These are phyloP conservation scores for Scaptomyza hsui DNA, from an alignment of 1,140 invertebrate species.

Conservation along the genomic window DNA sequence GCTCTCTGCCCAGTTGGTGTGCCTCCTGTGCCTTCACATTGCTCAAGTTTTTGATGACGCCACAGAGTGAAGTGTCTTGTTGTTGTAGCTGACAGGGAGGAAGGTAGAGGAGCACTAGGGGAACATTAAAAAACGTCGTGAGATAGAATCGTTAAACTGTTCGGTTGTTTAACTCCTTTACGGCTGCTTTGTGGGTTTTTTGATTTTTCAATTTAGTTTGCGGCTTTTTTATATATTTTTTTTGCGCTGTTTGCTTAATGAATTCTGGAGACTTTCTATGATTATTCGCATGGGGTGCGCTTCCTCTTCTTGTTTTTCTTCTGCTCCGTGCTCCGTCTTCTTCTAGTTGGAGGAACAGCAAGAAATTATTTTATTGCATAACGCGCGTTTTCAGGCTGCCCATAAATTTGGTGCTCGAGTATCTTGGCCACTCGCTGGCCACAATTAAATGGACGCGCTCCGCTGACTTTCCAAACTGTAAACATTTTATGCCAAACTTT, in stretches of 20 bases:
- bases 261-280: conserved; percentile 57
- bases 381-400: conserved; percentile 66
- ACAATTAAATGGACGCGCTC: conserved; percentile 75
- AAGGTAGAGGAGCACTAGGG: neutral
- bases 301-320: neutral
- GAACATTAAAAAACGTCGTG: conserved; percentile 56
- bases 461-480: conserved; percentile 69
- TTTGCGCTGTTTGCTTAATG: conserved; percentile 43
- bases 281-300: conserved; percentile 38
- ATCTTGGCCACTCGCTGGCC: conserved; percentile 54
- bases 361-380: conserved; percentile 80
- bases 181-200: conserved; percentile 1
- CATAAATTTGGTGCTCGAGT: conserved; percentile 71
- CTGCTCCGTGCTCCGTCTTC: neutral
- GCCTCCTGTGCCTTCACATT: conserved; percentile 23
- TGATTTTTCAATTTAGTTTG: conserved; percentile 35
- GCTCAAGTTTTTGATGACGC: conserved; percentile 50
- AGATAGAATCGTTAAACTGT: conserved; percentile 63
- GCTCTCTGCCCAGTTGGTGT: neutral
- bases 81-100: neutral
- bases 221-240: conserved; percentile 7
- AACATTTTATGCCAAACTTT: conserved; percentile 68
- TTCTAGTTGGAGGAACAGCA: conserved; percentile 14
- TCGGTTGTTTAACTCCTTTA: conserved; percentile 33
- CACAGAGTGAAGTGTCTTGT: conserved; percentile 25